Base-by-base conservation (phyloP, 92 coral and sea anemone genomes). In the Montipora capitata region DNA sequence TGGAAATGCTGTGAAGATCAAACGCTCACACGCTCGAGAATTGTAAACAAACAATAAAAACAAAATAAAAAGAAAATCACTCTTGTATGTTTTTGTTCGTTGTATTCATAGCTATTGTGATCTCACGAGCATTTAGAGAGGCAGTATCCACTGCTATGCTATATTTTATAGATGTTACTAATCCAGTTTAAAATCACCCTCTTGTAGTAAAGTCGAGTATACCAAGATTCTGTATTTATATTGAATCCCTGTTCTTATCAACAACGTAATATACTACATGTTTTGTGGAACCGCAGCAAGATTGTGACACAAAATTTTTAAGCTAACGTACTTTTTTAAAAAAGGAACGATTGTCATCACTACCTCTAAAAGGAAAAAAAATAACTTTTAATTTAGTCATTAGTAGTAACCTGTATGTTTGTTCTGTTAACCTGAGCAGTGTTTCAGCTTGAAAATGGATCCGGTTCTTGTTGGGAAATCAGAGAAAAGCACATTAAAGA, bases 381-480 rank as follows among this genome's bases (percentile, higher is more conserved):
- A 4, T n/a, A 56, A 56, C 62, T 56, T 56, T 56, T 10, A 7
- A 56, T 56, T 56, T 56, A 56, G 62, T 56, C 12, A 13, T 56
- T 7, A 0, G 35, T 27, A 27, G 35, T 10, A 56, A 56, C 62
- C 62, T 56, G 62, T 56, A 56, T 56, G 62, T 7, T 7, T 13
- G 14, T 56, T 3, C 62, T 56, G 62, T 3, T n/a, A 56, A 56
- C 9, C 62, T 56, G n/a, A 7, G 62, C 0, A 56, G 62, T 66
- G 72, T 66, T 66, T 66, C 41, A 66, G 72, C 42, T 66, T 66
- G 72, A 1, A 66, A 16, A 8, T 18, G 18, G 72, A 66, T 66
- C 35, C 9, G 72, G 72, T 10, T 66, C 72, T 66, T 15, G 35
- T 66, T 66, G 13, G 17, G 72, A 66, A 18, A 66, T 66, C 72